Evolutionary conservation across 2,888 invertebrate genomes (phyloP), one percentile per base, ranked within the genome.

Genomic region (Erpobdella octoculata): DNA sequence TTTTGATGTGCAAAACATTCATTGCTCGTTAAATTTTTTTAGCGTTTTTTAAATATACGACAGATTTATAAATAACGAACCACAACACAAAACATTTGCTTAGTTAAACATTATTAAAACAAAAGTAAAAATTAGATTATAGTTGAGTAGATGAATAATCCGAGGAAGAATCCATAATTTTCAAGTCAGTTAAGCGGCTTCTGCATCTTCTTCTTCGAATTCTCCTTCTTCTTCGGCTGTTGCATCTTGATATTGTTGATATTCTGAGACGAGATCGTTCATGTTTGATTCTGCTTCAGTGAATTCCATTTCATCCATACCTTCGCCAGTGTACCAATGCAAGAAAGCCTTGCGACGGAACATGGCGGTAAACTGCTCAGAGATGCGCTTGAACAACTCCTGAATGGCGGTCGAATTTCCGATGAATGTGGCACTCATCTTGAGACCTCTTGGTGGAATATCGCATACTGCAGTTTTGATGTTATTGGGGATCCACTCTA

Each of bases 281-380:
- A 95, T 92, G 87, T 94, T 94, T 80, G 91, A 91, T 84, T 95
- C 93, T 0, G 95, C 94, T 81, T 95, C 94, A 71, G 91, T 92
- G 86, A 94, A 94, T 85, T 94, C 94, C 91, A 93, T 90, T 85
- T 93, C 93, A 85, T 94, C 93, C 93, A 94, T 94, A 74, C 94
- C 94, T 85, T 95, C 93, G 71, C 93, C 93, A 31, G 93, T 93
- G 86, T 93, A 95, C 93, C 94, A 94, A 87, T 94, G 93, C 84
- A 94, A 88, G 89, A 94, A 94, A 82, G 94, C 94, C 85, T 93
- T 94, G 79, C 94, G 89, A 78, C 93, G 88, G 88, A 93, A 95
- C 94, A 95, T 93, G 79, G 91, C 91, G 74, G 78, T 78, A 77
- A 82, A 82, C 77, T 82, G 82, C 75, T 82, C 82, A 1, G 80